Conservation (phyloP, 2,113 vertebrate species). For the Mus spicilegus region DNA sequence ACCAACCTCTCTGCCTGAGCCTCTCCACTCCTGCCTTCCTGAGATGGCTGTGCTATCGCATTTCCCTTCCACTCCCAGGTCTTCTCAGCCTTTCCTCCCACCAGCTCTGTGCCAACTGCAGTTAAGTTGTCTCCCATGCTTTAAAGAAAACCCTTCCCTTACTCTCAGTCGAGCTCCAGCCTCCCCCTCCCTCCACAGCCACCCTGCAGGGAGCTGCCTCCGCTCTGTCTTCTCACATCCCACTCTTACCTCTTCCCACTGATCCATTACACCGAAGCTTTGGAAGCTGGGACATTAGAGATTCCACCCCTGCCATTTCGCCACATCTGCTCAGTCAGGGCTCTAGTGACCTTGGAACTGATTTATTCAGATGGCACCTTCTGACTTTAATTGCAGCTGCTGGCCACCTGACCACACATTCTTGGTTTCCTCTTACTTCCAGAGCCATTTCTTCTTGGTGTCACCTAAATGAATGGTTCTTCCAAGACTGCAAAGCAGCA, state of each 20-base stretch:
- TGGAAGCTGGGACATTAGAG: slow-evolving; percentile 58
- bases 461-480: not conserved
- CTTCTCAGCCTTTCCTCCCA: slow-evolving; percentile 22
- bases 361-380: slow-evolving; percentile 27
- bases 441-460: slow-evolving; percentile 5
- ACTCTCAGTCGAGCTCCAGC: slow-evolving; percentile 54
- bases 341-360: slow-evolving; percentile 57
- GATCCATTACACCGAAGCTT: slow-evolving; percentile 64
- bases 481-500: not conserved
- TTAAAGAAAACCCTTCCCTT: slow-evolving; percentile 31
- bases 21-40: not conserved
- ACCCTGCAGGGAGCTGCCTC: slow-evolving; percentile 72
- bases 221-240: slow-evolving; percentile 77
- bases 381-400: not conserved
- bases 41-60: not conserved
- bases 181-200: slow-evolving; percentile 52
- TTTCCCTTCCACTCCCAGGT: not conserved
- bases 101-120: slow-evolving; percentile 46
- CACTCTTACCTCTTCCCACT: slow-evolving; percentile 67
- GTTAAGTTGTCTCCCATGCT: slow-evolving; percentile 39
- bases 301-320: slow-evolving; percentile 54
- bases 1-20: not conserved
- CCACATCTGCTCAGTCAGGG: slow-evolving; percentile 67
- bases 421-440: not conserved
- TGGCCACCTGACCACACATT: slow-evolving; percentile 24